phyloP scores from a whole-genome alignment of 2,888 invertebrate species.

The Unio delphinus region DNA sequence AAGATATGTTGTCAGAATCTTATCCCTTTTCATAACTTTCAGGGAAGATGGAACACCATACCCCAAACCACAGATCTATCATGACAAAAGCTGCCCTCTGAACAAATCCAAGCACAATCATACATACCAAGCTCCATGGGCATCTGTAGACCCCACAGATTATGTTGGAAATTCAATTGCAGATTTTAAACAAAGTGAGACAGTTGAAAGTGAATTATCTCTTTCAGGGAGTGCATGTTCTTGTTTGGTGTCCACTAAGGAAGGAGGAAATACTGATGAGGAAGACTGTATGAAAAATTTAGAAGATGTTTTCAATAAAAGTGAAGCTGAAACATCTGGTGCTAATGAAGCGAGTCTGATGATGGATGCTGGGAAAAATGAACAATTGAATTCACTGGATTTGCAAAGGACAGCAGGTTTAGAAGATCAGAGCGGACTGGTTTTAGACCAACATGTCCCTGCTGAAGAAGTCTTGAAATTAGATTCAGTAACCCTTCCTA shows the following conservation, averaged over 20 bases:
- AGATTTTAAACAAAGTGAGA: background rate
- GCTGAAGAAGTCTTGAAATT: background rate
- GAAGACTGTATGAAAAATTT: slow-evolving; percentile 3
- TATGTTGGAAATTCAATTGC: too few relatives aligned
- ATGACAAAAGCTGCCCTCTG: slow-evolving; percentile 48
- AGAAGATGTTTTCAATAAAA: slow-evolving; percentile 5
- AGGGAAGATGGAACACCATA: slow-evolving; percentile 40
- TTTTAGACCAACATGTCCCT: background rate
- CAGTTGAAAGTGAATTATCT: slow-evolving; percentile 22
- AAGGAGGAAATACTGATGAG: slow-evolving; percentile 4
- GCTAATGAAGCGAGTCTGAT: background rate
- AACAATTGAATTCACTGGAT: too few relatives aligned
- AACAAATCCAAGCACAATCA: slow-evolving; percentile 10
- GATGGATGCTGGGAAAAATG: background rate
- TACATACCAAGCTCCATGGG: background rate
- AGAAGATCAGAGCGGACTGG: background rate
- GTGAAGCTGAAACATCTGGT: slow-evolving; percentile 1
- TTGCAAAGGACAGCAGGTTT: background rate
- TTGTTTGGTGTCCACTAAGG: slow-evolving; percentile 24
- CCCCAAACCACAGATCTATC: slow-evolving; percentile 62
- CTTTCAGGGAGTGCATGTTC: slow-evolving; percentile 44
- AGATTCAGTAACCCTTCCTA: background rate
- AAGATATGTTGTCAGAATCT: background rate
- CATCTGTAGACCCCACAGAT: too few relatives aligned
- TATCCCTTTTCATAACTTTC: slow-evolving; percentile 7